Evolutionary conservation across 2,888 invertebrate genomes (phyloP).

Genomic region (Hirtodrosophila confusa): DNA sequence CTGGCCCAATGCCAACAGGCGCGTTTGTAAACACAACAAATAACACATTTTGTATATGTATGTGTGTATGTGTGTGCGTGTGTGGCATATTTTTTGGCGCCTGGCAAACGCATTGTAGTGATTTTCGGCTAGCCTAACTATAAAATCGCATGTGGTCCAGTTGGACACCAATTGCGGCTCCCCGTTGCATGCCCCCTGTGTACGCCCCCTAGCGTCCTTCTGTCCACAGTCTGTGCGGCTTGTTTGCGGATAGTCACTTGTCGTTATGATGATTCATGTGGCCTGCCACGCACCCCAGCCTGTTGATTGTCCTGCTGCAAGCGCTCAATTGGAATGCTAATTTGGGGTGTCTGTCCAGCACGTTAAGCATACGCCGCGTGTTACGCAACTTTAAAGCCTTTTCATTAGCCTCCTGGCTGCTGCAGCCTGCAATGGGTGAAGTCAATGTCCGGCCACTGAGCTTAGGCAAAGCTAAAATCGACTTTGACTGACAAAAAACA

Average conservation of each 20-base stretch:
- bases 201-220: not conserved
- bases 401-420: not conserved
- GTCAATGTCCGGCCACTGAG: constrained; percentile 26
- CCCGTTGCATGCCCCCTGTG: constrained; percentile 6
- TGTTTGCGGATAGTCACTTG: constrained; percentile 63
- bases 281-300: constrained; percentile 52
- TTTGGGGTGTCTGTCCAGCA: constrained; percentile 30
- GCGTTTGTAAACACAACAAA: constrained; percentile 74
- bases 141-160: constrained; percentile 53
- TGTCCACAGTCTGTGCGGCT: constrained; percentile 25
- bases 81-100: constrained; percentile 70
- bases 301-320: constrained; percentile 52
- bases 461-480: constrained; percentile 31
- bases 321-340: constrained; percentile 64
- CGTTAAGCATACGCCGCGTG: constrained; percentile 39
- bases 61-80: constrained; percentile 21
- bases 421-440: not conserved
- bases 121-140: constrained; percentile 65
- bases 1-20: constrained; percentile 51
- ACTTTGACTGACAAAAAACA: constrained; percentile 18
- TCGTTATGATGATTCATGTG: constrained; percentile 73
- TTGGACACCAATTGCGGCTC: constrained; percentile 35
- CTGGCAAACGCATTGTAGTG: constrained; percentile 55
- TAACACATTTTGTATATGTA: constrained; percentile 55
- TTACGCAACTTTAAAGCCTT: constrained; percentile 27